Conservation (phyloP, 2,797 vertebrate genomes). For the Sebastes cheni region DNA sequence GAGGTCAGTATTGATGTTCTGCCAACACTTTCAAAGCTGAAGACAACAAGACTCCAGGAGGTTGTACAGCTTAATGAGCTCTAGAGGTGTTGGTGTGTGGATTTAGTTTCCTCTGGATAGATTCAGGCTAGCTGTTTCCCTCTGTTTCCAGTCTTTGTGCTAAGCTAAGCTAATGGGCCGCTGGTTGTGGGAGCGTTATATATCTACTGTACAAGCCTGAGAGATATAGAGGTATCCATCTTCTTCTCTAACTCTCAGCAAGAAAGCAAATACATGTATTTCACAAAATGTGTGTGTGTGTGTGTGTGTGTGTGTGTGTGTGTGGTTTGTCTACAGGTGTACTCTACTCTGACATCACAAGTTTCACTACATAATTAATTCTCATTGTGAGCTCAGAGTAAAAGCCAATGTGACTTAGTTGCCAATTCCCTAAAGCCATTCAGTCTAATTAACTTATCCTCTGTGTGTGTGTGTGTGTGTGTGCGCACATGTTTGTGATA, state of each 20-base stretch:
- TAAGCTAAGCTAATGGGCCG: too few relatives aligned
- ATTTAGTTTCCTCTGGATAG: neutral
- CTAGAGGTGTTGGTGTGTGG: neutral
- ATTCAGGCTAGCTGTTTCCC: neutral
- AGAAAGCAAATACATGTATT: neutral
- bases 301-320: neutral
- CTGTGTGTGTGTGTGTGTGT: slow-evolving; percentile 3
- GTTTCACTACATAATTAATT: slow-evolving; percentile 59
- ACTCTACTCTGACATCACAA: slow-evolving; percentile 24
- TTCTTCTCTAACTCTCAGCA: neutral
- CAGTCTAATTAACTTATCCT: slow-evolving; percentile 67
- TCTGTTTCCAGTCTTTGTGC: too few relatives aligned
- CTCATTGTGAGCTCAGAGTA: slow-evolving; percentile 49
- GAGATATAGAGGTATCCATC: neutral
- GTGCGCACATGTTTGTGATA: slow-evolving; percentile 12
- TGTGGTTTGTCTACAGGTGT: slow-evolving; percentile 39
- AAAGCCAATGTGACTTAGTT: slow-evolving; percentile 53
- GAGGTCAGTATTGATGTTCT: neutral
- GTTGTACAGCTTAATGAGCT: neutral
- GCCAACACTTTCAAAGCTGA: neutral
- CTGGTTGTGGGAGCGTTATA: neutral
- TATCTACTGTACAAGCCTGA: neutral
- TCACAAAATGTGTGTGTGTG: neutral
- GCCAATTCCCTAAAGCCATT: slow-evolving; percentile 65
- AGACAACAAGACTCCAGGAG: neutral